Evolutionary conservation across 1,140 invertebrate genomes (phyloP), one percentile per base, ranked within the genome.

Genomic region (Diachasma alloeum): DNA sequence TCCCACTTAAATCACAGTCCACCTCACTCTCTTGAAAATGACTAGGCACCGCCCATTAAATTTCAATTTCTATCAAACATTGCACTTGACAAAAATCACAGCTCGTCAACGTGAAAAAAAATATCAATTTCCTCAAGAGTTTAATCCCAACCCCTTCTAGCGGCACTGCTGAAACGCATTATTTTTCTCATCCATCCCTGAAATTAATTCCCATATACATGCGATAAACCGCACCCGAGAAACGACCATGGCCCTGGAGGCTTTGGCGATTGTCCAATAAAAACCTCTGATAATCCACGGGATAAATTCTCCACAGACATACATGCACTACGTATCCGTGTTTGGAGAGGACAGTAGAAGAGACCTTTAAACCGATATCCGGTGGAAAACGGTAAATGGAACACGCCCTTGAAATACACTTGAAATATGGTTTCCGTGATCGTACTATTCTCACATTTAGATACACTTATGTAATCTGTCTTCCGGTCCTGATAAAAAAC

Each of bases 381-480:
- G 59, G 48, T 42, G 39, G 46, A 56, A 53, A 53, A 53, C 17
- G 48, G 48, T 53, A 53, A 72, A 56, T 48, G 71, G 71, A 72
- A 72, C 53, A 72, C 48, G 48, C 31, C 71, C 71, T 72, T 72
- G 71, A 72, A 72, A 56, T 26, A 37, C 26, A 48, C 31, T 53
- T 59, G 44, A 36, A 72, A 59, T 53, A 36, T 36, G 48, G 44
- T 72, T 72, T 53, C 71, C 44, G 24, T 59, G 26, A 31, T 72
- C 26, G 46, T 59, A 59, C 48, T 72, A 72, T 72, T 53, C 31
- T 22, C 48, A 19, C 31, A 44, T 53, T 24, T 72, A 13, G 22
- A 31, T 72, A 72, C 48, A n/a, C 53, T 22, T 17, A 26, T 72
- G 44, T 72, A 31, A 59, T 39, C 48, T 56, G 4, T 63, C 24